Percentiles rank a stretch among this genome's conserved stretches.
Evolutionary conservation across 2,888 invertebrate species (phyloP).

Genomic region (Drosophila anomelani): DNA sequence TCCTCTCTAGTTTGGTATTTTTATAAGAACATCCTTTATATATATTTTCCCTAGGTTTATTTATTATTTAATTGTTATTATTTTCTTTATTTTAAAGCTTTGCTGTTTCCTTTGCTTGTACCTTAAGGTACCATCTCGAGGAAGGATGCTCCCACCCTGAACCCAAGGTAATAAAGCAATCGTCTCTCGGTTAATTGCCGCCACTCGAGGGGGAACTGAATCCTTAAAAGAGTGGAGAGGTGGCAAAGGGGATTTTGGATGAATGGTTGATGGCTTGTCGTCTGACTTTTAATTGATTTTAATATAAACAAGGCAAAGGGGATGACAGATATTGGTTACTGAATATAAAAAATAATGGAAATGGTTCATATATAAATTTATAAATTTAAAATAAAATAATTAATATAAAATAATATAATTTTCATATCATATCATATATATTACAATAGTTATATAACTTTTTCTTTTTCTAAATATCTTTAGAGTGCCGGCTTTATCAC

Average conservation of each 20-base stretch:
- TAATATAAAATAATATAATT: neutral
- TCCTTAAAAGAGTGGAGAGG: neutral
- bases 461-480: neutral
- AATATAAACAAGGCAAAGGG: neutral
- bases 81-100: too few relatives aligned
- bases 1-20: too few relatives aligned
- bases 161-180: constrained; percentile 65
- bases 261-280: constrained; percentile 18
- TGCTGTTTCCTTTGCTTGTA: neutral
- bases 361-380: neutral
- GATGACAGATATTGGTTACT: neutral
- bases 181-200: constrained; percentile 37
- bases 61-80: too few relatives aligned
- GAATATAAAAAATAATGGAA: neutral
- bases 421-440: too few relatives aligned
- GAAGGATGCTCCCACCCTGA: neutral
- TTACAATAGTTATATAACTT: too few relatives aligned
- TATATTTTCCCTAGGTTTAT: neutral
- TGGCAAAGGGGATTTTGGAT: neutral
- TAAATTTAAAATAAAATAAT: neutral
- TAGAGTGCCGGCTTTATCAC: neutral
- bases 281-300: constrained; percentile 36
- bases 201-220: constrained; percentile 24
- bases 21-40: neutral
- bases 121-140: neutral